phyloP scores from a whole-genome alignment of 2,113 vertebrate species.

The Atrichornis clamosus region DNA sequence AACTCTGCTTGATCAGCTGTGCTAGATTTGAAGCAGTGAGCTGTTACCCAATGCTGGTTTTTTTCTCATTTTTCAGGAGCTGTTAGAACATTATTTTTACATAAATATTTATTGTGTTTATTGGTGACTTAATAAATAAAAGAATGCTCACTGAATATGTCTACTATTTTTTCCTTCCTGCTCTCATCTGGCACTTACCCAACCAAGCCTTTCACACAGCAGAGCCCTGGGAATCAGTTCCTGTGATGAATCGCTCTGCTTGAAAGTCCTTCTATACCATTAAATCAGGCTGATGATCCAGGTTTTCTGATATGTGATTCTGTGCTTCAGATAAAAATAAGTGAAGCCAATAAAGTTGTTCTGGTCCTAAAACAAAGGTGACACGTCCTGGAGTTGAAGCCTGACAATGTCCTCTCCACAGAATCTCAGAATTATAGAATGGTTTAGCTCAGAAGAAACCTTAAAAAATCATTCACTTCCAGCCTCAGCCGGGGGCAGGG shows the following conservation, averaged over 20 bases:
- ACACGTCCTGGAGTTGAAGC: not conserved
- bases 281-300: not conserved
- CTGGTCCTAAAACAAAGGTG: not conserved
- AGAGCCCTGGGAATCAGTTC: not conserved
- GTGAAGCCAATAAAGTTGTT: not conserved
- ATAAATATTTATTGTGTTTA: not conserved
- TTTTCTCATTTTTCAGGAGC: not conserved
- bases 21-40: not conserved
- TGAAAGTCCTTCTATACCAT: not conserved
- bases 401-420: not conserved
- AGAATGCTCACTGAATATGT: not conserved
- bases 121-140: not conserved
- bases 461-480: not conserved
- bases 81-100: not conserved
- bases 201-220: not conserved
- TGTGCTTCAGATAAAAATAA: not conserved
- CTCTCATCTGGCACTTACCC: not conserved
- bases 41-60: not conserved
- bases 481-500: not conserved
- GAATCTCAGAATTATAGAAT: not conserved
- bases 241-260: slow-evolving; percentile 22
- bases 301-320: not conserved
- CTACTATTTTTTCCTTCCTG: not conserved
- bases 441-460: not conserved
- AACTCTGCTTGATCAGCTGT: not conserved